Evolutionary conservation across 2,888 invertebrate genomes (phyloP).

Genomic region (Phyllotreta cruciferae): DNA sequence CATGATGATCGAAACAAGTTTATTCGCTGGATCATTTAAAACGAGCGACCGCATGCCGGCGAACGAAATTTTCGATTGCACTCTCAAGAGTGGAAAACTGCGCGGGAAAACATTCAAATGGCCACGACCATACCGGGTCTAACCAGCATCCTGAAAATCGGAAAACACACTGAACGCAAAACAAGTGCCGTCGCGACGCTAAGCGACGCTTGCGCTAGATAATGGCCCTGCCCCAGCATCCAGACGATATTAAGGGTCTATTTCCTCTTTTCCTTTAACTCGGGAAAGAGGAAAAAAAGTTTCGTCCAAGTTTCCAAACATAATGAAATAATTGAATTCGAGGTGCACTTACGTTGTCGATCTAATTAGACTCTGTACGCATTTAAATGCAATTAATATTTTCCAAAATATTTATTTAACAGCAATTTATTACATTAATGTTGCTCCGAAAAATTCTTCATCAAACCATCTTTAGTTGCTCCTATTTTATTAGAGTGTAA

Average conservation of each 20-base stretch:
- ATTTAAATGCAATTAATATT: too few relatives aligned
- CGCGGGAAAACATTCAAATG: slow-evolving; percentile 20
- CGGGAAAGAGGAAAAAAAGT: slow-evolving; percentile 6
- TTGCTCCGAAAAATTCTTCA: too few relatives aligned
- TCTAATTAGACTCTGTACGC: background rate
- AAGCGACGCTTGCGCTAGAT: slow-evolving; percentile 27
- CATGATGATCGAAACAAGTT: too few relatives aligned
- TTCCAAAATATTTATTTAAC: too few relatives aligned
- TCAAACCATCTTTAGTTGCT: background rate
- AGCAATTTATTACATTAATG: too few relatives aligned
- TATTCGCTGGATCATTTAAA: background rate
- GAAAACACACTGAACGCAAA: slow-evolving; percentile 27
- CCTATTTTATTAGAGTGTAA: too few relatives aligned
- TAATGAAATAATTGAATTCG: slow-evolving; percentile 1
- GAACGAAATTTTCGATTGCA: background rate
- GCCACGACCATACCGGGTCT: background rate
- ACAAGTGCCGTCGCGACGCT: slow-evolving; percentile 21
- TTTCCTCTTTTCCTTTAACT: slow-evolving; percentile 19
- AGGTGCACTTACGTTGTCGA: background rate
- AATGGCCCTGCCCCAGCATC: slow-evolving; percentile 31
- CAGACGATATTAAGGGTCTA: slow-evolving; percentile 20
- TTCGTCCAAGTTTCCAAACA: slow-evolving; percentile 11
- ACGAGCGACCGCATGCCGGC: background rate
- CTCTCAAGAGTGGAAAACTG: slow-evolving; percentile 9
- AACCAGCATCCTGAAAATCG: slow-evolving; percentile 27